Evolutionary conservation across 2,113 vertebrate genomes (phyloP), one percentile per base, ranked within the genome.

Genomic region (Semicossyphus pulcher): DNA sequence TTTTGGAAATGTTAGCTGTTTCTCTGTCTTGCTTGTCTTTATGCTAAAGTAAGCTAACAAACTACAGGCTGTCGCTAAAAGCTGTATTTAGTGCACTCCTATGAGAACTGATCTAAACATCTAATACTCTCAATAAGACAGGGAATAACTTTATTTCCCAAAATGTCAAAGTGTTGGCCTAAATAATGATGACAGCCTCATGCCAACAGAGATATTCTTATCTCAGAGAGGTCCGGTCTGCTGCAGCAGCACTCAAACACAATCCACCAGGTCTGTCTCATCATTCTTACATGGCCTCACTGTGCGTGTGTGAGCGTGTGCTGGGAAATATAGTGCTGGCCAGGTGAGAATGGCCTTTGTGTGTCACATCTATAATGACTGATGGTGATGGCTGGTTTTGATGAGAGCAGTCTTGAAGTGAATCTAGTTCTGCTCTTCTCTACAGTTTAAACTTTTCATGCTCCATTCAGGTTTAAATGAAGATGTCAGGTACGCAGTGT

Each of bases 341-440:
- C 45, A 58, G 62, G 68, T 69, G 65, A 80, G 74, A 80, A 81
- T 51, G 58, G 81, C 72, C 21, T 76, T 81, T 86, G 57, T 69
- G 15, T 84, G 78, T 82, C 83, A 71, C 78, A 76, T 82, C 53
- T 70, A 41, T 73, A 57, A 78, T 77, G 83, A 86, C 51, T 58
- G 64, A 89, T 68, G 66, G 51, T 52, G 74, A 80, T 48, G 56
- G 66, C 63, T 56, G 68, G 52, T 66, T 61, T 61, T 59, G 78
- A 77, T 60, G 41, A 71, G 64, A 64, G 45, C 14, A 3, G 29
- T 58, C 64, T 58, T 2, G 16, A 18, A 36, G 34, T 6, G 15
- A 61, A 29, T 29, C 61, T 1, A 29, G 60, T n/a, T 60, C 65
- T 61, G 23, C 2, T 45, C 3, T 68, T 54, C 62, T 31, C 72